Evolutionary conservation across 2,797 vertebrate species (phyloP).

Genomic region (Petrocephalus schoutedeni): DNA sequence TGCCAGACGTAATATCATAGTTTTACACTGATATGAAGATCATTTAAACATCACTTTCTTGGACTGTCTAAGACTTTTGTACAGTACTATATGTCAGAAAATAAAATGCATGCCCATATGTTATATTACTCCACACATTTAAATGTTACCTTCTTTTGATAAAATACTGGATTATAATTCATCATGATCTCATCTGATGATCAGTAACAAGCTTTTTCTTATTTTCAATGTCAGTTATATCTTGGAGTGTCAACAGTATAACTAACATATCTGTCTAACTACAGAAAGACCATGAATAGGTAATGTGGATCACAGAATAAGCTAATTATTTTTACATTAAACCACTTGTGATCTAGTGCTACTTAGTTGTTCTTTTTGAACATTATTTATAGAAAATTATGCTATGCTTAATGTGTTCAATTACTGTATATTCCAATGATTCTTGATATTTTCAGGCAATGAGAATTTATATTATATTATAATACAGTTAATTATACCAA

Average conservation of each 20-base stretch:
- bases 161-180: neutral
- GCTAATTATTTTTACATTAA: neutral
- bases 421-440: neutral
- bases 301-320: neutral
- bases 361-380: neutral
- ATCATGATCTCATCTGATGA: neutral
- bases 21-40: neutral
- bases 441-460: constrained; percentile 1
- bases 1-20: neutral
- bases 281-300: neutral
- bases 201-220: neutral
- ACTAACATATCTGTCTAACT: neutral
- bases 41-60: neutral
- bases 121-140: neutral
- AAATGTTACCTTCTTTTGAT: neutral
- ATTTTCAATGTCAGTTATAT: neutral
- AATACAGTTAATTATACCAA: neutral
- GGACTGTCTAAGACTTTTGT: neutral
- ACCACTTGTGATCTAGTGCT: neutral
- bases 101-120: neutral
- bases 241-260: neutral
- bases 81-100: neutral
- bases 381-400: neutral
- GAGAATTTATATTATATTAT: neutral
- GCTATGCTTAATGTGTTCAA: neutral